These are phyloP conservation scores for Zaprionus kolodkinae DNA, from an alignment of 1,140 invertebrate genomes.

Conservation along the genomic window DNA sequence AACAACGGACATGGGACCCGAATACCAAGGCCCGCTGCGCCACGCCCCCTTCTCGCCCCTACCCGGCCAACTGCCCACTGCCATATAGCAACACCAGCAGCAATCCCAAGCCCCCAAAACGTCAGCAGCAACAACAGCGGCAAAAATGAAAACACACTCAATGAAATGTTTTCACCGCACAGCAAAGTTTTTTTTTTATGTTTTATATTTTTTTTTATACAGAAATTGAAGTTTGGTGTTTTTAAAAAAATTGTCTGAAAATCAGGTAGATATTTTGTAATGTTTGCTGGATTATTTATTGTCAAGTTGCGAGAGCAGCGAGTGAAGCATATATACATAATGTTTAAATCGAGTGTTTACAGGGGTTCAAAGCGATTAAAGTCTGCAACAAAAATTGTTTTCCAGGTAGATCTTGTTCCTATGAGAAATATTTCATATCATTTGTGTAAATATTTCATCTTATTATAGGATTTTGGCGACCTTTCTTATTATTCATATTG, in stretches of 20 bases:
- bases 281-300: conserved; percentile 1
- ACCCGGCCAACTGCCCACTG: neutral
- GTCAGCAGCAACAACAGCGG: conserved; percentile 3
- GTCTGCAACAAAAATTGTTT: neutral
- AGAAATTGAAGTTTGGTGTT: conserved; percentile 5
- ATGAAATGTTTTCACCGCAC: conserved; percentile 32
- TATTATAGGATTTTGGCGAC: too few relatives aligned
- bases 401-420: neutral
- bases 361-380: neutral
- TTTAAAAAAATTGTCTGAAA: neutral
- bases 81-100: neutral
- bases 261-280: neutral
- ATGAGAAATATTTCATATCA: too few relatives aligned
- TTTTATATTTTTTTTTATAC: neutral
- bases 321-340: neutral
- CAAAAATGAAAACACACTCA: conserved; percentile 30
- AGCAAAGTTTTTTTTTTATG: neutral
- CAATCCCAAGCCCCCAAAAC: conserved; percentile 25
- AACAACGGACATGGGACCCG: conserved; percentile 41
- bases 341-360: neutral
- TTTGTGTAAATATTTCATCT: too few relatives aligned
- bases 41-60: neutral
- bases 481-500: too few relatives aligned
- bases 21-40: neutral
- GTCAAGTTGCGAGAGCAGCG: neutral